Conservation (phyloP, 1,140 invertebrate genomes). For the Pararge aegeria region DNA sequence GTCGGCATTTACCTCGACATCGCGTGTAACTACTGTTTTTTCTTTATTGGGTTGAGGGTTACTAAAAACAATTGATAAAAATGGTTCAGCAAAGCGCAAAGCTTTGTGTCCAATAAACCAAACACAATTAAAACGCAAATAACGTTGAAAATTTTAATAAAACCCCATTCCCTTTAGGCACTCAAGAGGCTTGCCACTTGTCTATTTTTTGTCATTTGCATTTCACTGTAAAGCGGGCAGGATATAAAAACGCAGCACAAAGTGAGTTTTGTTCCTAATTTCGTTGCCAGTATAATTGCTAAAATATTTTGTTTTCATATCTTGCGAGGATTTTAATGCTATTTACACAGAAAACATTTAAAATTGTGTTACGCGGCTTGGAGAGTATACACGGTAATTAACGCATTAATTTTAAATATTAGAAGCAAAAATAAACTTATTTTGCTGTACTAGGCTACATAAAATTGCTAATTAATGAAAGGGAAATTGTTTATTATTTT, state of each 20-base stretch:
- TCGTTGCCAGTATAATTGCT: slow-evolving; percentile 66
- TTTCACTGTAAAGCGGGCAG: slow-evolving; percentile 39
- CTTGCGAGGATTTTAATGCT: not conserved
- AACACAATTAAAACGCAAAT: not conserved
- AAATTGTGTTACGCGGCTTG: too few relatives aligned
- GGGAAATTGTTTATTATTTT: too few relatives aligned
- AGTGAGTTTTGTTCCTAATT: slow-evolving; percentile 69
- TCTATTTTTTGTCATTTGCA: slow-evolving; percentile 65
- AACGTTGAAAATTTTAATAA: not conserved
- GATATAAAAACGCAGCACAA: slow-evolving; percentile 42
- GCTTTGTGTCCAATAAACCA: not conserved
- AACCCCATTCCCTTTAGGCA: not conserved
- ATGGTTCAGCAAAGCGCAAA: not conserved
- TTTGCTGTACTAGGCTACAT: too few relatives aligned
- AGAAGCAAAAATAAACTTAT: too few relatives aligned
- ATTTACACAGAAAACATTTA: not conserved
- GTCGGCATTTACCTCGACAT: too few relatives aligned
- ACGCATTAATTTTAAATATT: too few relatives aligned
- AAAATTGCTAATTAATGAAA: too few relatives aligned
- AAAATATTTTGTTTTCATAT: slow-evolving; percentile 45
- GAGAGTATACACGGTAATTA: too few relatives aligned
- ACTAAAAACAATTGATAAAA: too few relatives aligned
- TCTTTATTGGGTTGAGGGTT: too few relatives aligned
- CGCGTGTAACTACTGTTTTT: too few relatives aligned
- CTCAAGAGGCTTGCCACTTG: slow-evolving; percentile 40